Percentiles rank a stretch among this genome's conserved stretches.
phyloP scores from a whole-genome alignment of 1,140 invertebrate genomes.

The Sycobia sp. region DNA sequence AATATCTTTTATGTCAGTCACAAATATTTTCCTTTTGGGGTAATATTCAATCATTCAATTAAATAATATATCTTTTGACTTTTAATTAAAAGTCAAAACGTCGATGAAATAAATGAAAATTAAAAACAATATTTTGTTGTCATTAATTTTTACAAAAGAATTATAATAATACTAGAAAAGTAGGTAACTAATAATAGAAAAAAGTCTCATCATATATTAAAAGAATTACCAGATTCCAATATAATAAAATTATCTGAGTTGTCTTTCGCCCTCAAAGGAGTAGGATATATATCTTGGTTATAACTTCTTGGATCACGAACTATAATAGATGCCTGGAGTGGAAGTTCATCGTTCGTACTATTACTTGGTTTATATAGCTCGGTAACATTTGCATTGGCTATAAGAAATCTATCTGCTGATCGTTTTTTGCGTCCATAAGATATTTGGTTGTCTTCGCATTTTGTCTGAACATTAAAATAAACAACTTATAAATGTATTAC shows the following conservation, averaged over 20 bases:
- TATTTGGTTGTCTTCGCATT: slow-evolving; percentile 44
- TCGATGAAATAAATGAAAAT: too few relatives aligned
- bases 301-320: slow-evolving; percentile 42
- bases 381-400: slow-evolving; percentile 12
- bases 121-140: too few relatives aligned
- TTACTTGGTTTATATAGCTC: slow-evolving; percentile 14
- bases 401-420: slow-evolving; percentile 15
- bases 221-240: slow-evolving; percentile 44
- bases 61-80: too few relatives aligned
- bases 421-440: slow-evolving; percentile 52
- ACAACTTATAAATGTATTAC: neutral
- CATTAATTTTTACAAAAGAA: too few relatives aligned
- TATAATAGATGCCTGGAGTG: slow-evolving; percentile 54
- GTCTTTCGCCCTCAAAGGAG: slow-evolving; percentile 42
- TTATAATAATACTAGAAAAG: too few relatives aligned
- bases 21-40: too few relatives aligned
- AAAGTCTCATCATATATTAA: slow-evolving; percentile 6
- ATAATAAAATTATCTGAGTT: slow-evolving; percentile 49
- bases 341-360: slow-evolving; percentile 45
- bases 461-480: slow-evolving; percentile 40
- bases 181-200: too few relatives aligned
- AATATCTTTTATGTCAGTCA: too few relatives aligned
- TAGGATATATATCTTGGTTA: slow-evolving; percentile 39
- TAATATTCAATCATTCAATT: too few relatives aligned
- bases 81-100: too few relatives aligned